A percentile compares a stretch with the other conserved stretches of the same genome.
Conservation (phyloP, 2,113 vertebrate species). For the Pedionomus torquatus region DNA sequence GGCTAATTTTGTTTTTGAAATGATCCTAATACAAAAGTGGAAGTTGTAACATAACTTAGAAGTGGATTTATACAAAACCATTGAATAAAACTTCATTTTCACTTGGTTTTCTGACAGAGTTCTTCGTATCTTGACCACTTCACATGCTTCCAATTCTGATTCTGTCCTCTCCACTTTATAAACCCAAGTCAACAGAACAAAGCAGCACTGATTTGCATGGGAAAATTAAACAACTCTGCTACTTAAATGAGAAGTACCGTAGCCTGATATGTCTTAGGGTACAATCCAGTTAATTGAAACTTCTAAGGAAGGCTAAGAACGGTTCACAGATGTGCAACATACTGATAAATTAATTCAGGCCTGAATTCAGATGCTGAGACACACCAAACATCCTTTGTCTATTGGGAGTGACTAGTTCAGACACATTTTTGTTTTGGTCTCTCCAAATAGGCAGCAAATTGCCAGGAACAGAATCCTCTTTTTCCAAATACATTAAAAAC, state of each 20-base stretch:
- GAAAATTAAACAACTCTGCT: not conserved
- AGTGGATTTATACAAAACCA: not conserved
- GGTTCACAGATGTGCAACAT: not conserved
- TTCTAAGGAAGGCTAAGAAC: not conserved
- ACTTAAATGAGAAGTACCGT: not conserved
- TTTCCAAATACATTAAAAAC: not conserved
- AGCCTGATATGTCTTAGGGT: not conserved
- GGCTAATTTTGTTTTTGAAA: not conserved
- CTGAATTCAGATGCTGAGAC: not conserved
- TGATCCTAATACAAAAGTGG: not conserved
- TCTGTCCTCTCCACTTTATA: not conserved
- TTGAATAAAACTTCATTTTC: not conserved
- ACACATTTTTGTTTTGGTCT: not conserved
- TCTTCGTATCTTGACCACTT: not conserved
- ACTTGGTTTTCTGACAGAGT: not conserved
- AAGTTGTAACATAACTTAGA: not conserved
- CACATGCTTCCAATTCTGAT: not conserved
- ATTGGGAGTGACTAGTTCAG: not conserved
- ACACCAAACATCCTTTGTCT: not conserved
- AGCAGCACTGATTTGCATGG: not conserved
- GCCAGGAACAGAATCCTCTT: not conserved
- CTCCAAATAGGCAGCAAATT: not conserved
- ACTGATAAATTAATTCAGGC: not conserved
- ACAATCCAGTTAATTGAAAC: not conserved
- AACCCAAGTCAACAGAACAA: not conserved